Percentiles rank a stretch among this genome's conserved stretches.
phyloP scores from a whole-genome alignment of 2,888 invertebrate species.

The Tiliacea aurago region DNA sequence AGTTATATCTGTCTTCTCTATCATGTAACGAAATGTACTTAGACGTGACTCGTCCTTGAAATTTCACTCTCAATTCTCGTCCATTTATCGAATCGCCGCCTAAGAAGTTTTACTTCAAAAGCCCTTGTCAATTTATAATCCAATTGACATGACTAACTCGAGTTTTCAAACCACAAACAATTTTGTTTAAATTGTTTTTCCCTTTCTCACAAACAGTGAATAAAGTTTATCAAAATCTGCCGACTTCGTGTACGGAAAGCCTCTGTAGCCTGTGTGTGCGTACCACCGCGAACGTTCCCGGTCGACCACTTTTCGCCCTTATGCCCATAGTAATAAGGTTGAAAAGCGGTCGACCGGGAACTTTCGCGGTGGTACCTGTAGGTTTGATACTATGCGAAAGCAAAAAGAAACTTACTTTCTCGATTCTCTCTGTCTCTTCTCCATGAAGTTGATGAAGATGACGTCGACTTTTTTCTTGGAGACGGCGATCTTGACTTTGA shows the following conservation, averaged over 20 bases:
- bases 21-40: too few species aligned
- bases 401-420: constrained; percentile 49
- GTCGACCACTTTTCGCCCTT: too few species aligned
- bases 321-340: too few species aligned
- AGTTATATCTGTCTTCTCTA: too few species aligned
- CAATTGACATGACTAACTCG: not conserved
- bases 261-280: too few species aligned
- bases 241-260: not conserved
- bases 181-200: not conserved
- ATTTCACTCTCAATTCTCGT: too few species aligned
- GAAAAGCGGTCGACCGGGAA: too few species aligned
- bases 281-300: too few species aligned
- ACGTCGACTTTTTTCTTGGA: constrained; percentile 75
- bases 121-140: not conserved
- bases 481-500: constrained; percentile 89
- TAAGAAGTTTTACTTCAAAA: too few species aligned
- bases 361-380: too few species aligned
- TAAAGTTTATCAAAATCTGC: not conserved
- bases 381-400: not conserved
- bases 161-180: not conserved
- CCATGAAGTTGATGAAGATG: constrained; percentile 72
- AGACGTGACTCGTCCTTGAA: too few species aligned
- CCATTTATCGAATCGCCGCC: too few species aligned
- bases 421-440: constrained; percentile 78
- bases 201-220: not conserved